Evolutionary conservation across 1,140 invertebrate species (phyloP), one percentile per base, ranked within the genome.

Genomic region (Antheraea pernyi): DNA sequence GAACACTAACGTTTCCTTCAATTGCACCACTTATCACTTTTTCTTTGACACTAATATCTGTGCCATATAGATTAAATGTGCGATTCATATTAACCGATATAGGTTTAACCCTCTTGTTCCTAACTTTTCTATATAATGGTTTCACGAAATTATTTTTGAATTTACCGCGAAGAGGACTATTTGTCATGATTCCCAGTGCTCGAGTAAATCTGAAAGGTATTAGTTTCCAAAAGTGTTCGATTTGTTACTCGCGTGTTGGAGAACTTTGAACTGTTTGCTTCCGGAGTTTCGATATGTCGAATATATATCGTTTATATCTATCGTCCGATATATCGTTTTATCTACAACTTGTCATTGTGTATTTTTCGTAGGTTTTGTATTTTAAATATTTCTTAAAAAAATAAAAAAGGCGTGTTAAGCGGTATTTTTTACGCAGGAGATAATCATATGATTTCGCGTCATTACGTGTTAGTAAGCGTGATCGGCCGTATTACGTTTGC

Each of bases 101-200:
- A 13, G 46, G 46, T 48, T 74, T 75, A 63, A 60, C 64, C 60
- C 78, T 73, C 63, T 75, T 71, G 76, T 69, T 75, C 62, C 75
- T 86, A 3, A 78, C 22, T 80, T 82, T 88, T 71, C 69, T 84
- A 65, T 89, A 89, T 36, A 89, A 75, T 18, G 88, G 88, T 82
- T 82, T 83, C 0, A 90, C 88, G 42, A 85, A 85, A 66, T 86
- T 84, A 7, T 73, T 79, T 72, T 83, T 84, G 59, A 90, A 90
- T 78, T 83, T 87, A 37, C 37, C 30, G 16, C 61, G 61, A 4
- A 63, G 61, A n/a, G 61, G 36, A 37, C 22, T 37, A 63, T 22
- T 63, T 63, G 16, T 78, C 71, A 75, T 78, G 58, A 30, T 68
- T 69, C 65, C 71, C 7, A 7, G 10, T 36, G 18, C 19, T 36